Evolutionary conservation across 2,113 vertebrate species (phyloP).

Genomic region (Ammodytes dubius): DNA sequence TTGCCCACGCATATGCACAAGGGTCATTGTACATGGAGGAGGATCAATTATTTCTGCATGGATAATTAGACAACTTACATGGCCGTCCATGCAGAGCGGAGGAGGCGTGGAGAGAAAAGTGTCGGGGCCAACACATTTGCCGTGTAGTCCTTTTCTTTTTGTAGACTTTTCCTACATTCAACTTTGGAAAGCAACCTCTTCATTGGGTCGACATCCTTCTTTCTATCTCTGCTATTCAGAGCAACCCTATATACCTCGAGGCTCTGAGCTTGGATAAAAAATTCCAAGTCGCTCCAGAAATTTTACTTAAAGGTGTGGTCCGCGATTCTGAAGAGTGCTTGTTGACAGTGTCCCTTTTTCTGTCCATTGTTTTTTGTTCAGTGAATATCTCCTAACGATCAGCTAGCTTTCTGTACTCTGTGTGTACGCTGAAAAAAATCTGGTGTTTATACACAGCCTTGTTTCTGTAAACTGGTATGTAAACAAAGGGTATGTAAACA

Average conservation of each 20-base stretch:
- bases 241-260: conserved; percentile 22
- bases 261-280: conserved; percentile 36
- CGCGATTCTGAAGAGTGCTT: too few relatives aligned
- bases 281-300: not conserved
- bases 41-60: conserved; percentile 72
- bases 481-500: too few relatives aligned
- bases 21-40: conserved; percentile 68
- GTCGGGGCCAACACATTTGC: conserved; percentile 20
- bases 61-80: conserved; percentile 72
- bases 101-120: conserved; percentile 5
- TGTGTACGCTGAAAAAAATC: too few relatives aligned
- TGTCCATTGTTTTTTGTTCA: too few relatives aligned
- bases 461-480: too few relatives aligned
- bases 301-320: too few relatives aligned
- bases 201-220: conserved; percentile 8
- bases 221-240: not conserved
- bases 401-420: too few relatives aligned
- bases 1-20: conserved; percentile 53
- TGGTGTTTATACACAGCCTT: too few relatives aligned
- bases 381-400: too few relatives aligned
- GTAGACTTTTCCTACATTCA: not conserved
- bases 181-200: conserved; percentile 20
- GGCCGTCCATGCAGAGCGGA: conserved; percentile 20
- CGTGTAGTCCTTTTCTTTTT: not conserved
- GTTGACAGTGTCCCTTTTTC: too few relatives aligned